phyloP scores from a whole-genome alignment of 2,888 invertebrate species.

The Microctonus brassicae region DNA sequence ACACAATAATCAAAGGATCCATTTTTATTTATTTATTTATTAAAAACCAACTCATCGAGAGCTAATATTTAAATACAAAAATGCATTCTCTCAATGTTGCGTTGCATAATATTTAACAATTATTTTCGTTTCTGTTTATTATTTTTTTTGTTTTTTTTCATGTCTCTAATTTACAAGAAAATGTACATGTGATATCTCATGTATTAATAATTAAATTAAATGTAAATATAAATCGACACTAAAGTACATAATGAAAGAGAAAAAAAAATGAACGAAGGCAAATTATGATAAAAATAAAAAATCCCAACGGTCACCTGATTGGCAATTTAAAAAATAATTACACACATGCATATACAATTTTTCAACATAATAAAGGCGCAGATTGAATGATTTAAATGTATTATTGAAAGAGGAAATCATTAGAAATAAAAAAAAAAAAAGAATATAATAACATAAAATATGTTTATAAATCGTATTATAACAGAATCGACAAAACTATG shows the following conservation, averaged over 20 bases:
- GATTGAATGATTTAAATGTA: conserved; percentile 31
- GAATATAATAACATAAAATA: conserved; percentile 8
- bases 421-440: conserved; percentile 2
- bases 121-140: background rate
- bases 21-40: conserved; percentile 8
- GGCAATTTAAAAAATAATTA: conserved; percentile 22
- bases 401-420: conserved; percentile 13
- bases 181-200: background rate
- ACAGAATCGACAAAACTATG: conserved; percentile 18
- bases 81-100: background rate
- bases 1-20: conserved; percentile 24
- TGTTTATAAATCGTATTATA: conserved; percentile 26
- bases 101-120: background rate
- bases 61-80: background rate
- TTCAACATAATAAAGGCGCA: conserved; percentile 45
- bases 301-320: conserved; percentile 4
- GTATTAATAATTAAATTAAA: background rate
- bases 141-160: background rate
- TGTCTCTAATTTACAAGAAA: background rate
- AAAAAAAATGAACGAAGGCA: background rate
- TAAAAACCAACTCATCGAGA: background rate
- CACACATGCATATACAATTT: conserved; percentile 48
- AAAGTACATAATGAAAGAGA: conserved; percentile 8
- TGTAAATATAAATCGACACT: background rate
- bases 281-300: background rate